phyloP scores from a whole-genome alignment of 2,888 invertebrate genomes.

The Pachydiplax longipennis region DNA sequence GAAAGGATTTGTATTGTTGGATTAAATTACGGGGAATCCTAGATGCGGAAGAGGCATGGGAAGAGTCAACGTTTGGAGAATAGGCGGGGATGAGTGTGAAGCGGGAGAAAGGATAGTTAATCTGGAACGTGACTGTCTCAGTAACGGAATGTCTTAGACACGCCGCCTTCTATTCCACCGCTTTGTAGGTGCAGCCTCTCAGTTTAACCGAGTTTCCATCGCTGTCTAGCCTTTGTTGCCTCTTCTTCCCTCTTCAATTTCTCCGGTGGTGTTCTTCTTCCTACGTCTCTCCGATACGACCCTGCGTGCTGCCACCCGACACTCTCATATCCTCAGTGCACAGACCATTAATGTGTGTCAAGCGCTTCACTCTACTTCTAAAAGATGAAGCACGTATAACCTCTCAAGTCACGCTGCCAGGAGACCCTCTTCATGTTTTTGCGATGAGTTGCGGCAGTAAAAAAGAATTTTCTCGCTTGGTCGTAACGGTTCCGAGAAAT shows the following conservation, averaged over 20 bases:
- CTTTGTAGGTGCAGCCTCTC: not conserved
- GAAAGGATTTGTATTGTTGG: not conserved
- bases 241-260: not conserved
- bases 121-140: slow-evolving; percentile 39
- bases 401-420: not conserved
- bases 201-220: slow-evolving; percentile 29
- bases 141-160: slow-evolving; percentile 41
- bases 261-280: not conserved
- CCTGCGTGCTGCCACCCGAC: not conserved
- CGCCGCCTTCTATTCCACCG: not conserved
- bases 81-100: not conserved
- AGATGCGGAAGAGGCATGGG: not conserved
- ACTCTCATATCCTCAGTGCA: not conserved
- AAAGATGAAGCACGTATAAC: not conserved
- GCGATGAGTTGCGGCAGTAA: not conserved
- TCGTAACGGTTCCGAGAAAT: not conserved
- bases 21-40: not conserved
- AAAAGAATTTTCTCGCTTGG: not conserved
- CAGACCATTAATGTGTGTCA: not conserved
- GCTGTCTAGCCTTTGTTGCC: slow-evolving; percentile 17
- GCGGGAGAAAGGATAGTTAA: slow-evolving; percentile 7
- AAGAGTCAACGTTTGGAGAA: not conserved
- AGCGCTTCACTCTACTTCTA: not conserved
- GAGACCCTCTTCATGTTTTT: not conserved
- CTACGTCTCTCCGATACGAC: not conserved